A percentile compares a stretch with the other conserved stretches of the same genome.
Evolutionary conservation across 2,113 vertebrate genomes (phyloP).

Genomic region (Drymodes brunneopygia): DNA sequence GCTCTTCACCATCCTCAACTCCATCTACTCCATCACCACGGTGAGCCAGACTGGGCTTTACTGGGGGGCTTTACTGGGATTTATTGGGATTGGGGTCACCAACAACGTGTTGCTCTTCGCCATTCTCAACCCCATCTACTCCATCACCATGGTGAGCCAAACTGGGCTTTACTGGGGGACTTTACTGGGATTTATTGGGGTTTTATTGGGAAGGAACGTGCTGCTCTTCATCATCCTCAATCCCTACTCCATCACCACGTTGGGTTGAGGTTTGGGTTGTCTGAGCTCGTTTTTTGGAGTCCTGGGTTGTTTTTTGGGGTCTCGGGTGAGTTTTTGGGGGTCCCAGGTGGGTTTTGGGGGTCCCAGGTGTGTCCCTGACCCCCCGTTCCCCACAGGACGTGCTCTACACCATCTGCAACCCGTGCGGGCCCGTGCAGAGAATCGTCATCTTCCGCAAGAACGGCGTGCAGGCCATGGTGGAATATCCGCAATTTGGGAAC

Average conservation of each 20-base stretch:
- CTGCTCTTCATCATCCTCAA: conserved; percentile 90
- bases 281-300: rapidly evolving
- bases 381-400: conserved; percentile 77
- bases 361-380: not conserved
- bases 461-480: conserved; percentile 95
- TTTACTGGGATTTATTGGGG: conserved; percentile 20
- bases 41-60: not conserved
- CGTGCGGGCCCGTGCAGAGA: conserved; percentile 92
- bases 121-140: too few relatives aligned
- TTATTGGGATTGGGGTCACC: too few relatives aligned
- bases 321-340: too few relatives aligned
- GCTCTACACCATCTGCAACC: conserved; percentile 94
- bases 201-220: not conserved
- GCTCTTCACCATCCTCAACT: conserved; percentile 88
- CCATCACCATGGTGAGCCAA: too few relatives aligned
- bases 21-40: conserved; percentile 89
- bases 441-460: conserved; percentile 98
- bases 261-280: not conserved
- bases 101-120: too few relatives aligned
- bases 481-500: conserved; percentile 79
- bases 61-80: not conserved
- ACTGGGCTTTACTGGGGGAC: too few relatives aligned
- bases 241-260: conserved; percentile 88
- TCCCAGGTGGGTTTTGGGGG: not conserved
- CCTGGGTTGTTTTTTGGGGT: not conserved